Conservation (phyloP, 64 coral and sea anemone species). For the Porites australiensis region DNA sequence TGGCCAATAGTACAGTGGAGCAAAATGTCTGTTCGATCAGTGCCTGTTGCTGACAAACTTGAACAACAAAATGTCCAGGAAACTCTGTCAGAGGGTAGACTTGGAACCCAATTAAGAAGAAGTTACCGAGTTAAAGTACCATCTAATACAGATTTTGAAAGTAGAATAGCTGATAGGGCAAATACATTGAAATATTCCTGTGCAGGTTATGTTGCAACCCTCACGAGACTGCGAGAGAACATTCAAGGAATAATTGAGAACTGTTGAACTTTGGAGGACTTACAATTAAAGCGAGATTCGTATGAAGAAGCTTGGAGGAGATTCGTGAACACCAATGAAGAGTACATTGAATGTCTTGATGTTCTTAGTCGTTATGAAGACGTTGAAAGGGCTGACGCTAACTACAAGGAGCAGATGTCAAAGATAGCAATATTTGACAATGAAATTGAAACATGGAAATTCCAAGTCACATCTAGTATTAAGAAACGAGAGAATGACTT, state of each 20-base stretch:
- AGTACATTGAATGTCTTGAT: too few species aligned
- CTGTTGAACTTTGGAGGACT: constrained; percentile 2
- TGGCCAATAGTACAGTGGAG: too few species aligned
- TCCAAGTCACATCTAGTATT: not conserved
- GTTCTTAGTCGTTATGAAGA: not conserved
- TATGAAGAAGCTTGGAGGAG: not conserved
- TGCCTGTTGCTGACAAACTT: too few species aligned
- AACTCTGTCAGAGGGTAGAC: too few species aligned
- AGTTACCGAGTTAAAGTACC: too few species aligned
- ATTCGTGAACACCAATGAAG: too few species aligned
- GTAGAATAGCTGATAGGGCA: too few species aligned
- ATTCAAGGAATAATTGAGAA: not conserved
- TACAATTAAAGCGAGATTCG: not conserved
- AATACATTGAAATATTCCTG: too few species aligned
- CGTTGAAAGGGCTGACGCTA: not conserved
- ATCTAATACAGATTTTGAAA: too few species aligned
- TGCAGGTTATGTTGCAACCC: too few species aligned
- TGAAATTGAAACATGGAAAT: not conserved
- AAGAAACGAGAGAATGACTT: not conserved
- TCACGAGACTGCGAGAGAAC: constrained; percentile 23
- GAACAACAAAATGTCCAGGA: not conserved
- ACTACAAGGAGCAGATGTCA: not conserved
- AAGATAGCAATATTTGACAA: not conserved
- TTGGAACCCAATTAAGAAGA: too few species aligned
- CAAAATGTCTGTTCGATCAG: too few species aligned